Conservation (phyloP, 2,797 vertebrate species). For the Sternarchorhynchus goeldii region DNA sequence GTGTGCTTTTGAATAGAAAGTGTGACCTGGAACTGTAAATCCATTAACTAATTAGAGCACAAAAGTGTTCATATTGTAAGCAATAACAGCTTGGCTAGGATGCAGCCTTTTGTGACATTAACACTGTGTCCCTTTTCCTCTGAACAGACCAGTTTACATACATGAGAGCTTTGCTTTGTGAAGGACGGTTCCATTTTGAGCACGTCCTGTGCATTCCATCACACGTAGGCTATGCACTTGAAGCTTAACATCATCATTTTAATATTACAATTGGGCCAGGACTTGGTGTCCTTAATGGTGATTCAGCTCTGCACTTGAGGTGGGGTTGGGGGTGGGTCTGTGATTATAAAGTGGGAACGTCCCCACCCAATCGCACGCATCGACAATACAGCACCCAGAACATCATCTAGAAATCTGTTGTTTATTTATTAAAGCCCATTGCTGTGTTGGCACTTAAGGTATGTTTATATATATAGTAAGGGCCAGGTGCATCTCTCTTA, state of each 20-base stretch:
- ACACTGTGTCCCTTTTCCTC: slow-evolving; percentile 57
- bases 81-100: slow-evolving; percentile 72
- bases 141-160: slow-evolving; percentile 66
- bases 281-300: slow-evolving; percentile 2
- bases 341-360: neutral
- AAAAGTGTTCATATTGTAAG: slow-evolving; percentile 72
- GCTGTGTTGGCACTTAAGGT: slow-evolving; percentile 18
- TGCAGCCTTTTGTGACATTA: slow-evolving; percentile 62
- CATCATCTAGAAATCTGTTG: slow-evolving; percentile 19
- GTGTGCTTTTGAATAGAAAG: slow-evolving; percentile 60
- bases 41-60: slow-evolving; percentile 62
- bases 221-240: slow-evolving; percentile 61
- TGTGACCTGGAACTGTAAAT: slow-evolving; percentile 63
- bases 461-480: slow-evolving; percentile 3
- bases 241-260: slow-evolving; percentile 57
- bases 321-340: neutral
- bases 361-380: neutral
- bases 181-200: slow-evolving; percentile 62
- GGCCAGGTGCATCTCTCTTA: slow-evolving; percentile 22
- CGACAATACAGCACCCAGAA: neutral
- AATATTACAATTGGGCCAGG: slow-evolving; percentile 6
- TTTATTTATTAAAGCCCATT: slow-evolving; percentile 41
- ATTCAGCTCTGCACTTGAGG: slow-evolving; percentile 32
- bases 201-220: slow-evolving; percentile 20
- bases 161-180: slow-evolving; percentile 59